Evolutionary conservation across 2,888 invertebrate genomes (phyloP), one percentile per base, ranked within the genome.

Genomic region (Catocala nupta): DNA sequence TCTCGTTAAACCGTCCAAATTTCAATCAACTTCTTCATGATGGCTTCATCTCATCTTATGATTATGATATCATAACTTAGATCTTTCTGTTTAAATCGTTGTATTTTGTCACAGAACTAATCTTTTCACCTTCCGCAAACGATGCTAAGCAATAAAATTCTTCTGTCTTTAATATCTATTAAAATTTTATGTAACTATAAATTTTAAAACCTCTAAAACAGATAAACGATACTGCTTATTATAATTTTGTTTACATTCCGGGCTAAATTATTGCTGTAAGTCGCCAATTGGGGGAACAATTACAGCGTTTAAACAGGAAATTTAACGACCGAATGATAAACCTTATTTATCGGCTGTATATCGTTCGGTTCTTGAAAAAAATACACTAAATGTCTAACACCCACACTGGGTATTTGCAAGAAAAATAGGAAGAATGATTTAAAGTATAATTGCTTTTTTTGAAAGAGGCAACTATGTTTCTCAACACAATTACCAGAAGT

Each of bases 191-290:
- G 49, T 55, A 12, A 57, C 58, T 51, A 66, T 67, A 63, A 45
- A 67, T 61, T 67, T 62, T 64, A 64, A 34, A 47, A 60, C 55
- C 50, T 62, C 57, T 70, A 47, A 73, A 65, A 68, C 33, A 50
- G 39, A 59, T 59, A 56, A 58, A 62, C 39, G 60, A 33, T 33
- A 12, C 39, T 54, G 45, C 45, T 58, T 54, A 50, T 43, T 44
- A 61, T 65, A 54, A 62, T 68, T 55, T 70, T 68, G 62, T 68
- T 70, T 70, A 63, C 47, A 65, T 61, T 73, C 52, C 33, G 10
- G 11, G 16, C 25, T 7, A 47, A 65, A 65, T 64, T 68, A 65
- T 58, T 58, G 58, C 45, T 33, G 49, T n/a, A 39, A 45, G 6
- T 12, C 12, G 12, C 5, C 45, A 45, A 45, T 45, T 8, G 45